A percentile compares a stretch with the other conserved stretches of the same genome.
Evolutionary conservation across 2,797 vertebrate species (phyloP).

Genomic region (Halcyon badia): DNA sequence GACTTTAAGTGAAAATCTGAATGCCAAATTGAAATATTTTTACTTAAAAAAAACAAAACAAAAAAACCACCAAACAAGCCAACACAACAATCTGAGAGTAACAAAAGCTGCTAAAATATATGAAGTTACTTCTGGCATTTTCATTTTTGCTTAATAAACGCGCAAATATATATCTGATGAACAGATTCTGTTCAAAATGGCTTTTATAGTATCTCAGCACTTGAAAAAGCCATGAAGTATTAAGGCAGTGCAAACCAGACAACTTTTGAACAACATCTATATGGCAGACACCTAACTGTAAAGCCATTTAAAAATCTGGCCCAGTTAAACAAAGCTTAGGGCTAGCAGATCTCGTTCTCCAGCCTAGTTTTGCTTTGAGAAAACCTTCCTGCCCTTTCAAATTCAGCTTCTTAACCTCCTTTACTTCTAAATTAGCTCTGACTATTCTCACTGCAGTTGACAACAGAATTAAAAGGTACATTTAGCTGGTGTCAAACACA

Average conservation of each 20-base stretch:
- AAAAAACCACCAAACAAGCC: too few relatives aligned
- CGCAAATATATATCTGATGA: neutral
- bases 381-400: neutral
- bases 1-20: neutral
- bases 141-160: neutral
- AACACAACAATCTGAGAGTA: neutral
- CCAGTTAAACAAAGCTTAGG: neutral
- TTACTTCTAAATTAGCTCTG: neutral
- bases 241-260: neutral
- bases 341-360: neutral
- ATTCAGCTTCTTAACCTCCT: neutral
- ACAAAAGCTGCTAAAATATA: neutral
- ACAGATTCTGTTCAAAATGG: neutral
- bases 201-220: neutral
- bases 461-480: neutral
- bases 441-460: neutral
- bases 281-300: neutral
- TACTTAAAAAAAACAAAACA: too few relatives aligned
- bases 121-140: neutral
- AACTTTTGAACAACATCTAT: neutral
- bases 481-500: neutral
- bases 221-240: neutral
- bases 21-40: neutral
- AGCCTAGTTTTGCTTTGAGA: neutral
- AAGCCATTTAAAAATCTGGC: neutral